Base-by-base conservation (phyloP, 2,113 vertebrate species). In the Oxyura jamaicensis region DNA sequence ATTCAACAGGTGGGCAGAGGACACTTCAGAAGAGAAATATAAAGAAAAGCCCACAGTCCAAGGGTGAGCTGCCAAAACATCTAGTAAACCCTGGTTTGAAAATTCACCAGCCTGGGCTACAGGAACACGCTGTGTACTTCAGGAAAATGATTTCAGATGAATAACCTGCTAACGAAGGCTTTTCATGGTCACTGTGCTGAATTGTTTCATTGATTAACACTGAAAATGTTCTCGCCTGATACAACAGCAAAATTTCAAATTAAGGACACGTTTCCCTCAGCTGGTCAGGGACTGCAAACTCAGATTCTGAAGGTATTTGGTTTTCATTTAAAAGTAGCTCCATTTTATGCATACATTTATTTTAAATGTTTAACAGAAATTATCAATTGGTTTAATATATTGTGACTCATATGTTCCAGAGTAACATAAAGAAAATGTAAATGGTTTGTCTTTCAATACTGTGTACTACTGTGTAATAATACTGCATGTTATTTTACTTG, bases 351-450 rank as follows among this genome's bases (percentile, higher is more conserved):
- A 10, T 5, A 22, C 20, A 44, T 62, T 31, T 67, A 5, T 22
- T 66, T 52, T n/a, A 11, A 25, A 77, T 25, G 8, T 48, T 56
- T 18, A 28, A 81, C 35, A 73, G 11, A 36, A 78, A 18, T 13
- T 22, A 6, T 19, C 10, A 2, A 8, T 6, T 31, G 17, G 8
- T 41, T 21, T 46, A 35, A 15, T 2, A 3, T 15, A 18, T 7
- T 12, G 19, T 7, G 66, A 33, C 4, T 25, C 55, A 25, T 41
- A 22, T 42, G 5, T 23, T 68, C 23, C 48, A 48, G 16, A 58
- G 8, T 11, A 22, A 35, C 11, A 10, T 6, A 33, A 42, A 50
- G 19, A 53, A 25, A n/a, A n/a, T n/a, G 8, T 29, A 31, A 75
- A 22, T 5, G 1, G 11, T 11, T 71, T 53, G 3, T 35, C 13